Conservation (phyloP, 2,113 vertebrate species). For the Acinonyx jubatus region DNA sequence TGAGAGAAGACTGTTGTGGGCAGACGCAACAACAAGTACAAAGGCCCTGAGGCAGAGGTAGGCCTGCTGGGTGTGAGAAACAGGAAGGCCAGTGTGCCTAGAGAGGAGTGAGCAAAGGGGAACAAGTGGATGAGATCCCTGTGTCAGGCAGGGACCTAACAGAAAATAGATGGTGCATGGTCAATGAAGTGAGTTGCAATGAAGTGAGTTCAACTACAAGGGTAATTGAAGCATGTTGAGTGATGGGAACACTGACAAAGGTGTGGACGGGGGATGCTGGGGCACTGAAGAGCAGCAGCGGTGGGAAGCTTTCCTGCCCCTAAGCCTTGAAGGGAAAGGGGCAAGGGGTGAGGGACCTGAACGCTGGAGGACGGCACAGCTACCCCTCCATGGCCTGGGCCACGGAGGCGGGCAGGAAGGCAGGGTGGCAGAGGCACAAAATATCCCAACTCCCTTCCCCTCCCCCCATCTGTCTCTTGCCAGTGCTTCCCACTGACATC, state of each 20-base stretch:
- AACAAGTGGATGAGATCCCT: background rate
- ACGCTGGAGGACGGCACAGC: background rate
- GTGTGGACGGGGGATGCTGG: background rate
- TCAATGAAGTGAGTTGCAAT: background rate
- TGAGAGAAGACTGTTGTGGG: background rate
- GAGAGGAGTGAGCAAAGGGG: background rate
- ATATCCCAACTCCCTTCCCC: background rate
- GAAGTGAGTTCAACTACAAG: background rate
- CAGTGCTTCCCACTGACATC: background rate
- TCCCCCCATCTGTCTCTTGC: background rate
- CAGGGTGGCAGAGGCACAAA: background rate
- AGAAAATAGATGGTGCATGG: background rate
- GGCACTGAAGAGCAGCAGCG: background rate
- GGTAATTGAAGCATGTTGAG: background rate
- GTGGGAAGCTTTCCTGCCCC: background rate
- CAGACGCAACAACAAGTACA: background rate
- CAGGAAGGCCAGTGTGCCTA: background rate
- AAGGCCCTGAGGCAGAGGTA: slow-evolving; percentile 28
- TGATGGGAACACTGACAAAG: background rate
- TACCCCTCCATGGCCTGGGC: background rate
- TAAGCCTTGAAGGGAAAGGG: background rate
- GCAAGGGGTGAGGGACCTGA: background rate
- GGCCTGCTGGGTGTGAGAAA: background rate
- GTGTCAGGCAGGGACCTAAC: background rate
- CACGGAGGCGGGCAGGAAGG: background rate